A percentile compares a stretch with the other conserved stretches of the same genome.
Conservation (phyloP, 53 echinoderm and acorn worm genomes). For the Paracentrotus lividus region DNA sequence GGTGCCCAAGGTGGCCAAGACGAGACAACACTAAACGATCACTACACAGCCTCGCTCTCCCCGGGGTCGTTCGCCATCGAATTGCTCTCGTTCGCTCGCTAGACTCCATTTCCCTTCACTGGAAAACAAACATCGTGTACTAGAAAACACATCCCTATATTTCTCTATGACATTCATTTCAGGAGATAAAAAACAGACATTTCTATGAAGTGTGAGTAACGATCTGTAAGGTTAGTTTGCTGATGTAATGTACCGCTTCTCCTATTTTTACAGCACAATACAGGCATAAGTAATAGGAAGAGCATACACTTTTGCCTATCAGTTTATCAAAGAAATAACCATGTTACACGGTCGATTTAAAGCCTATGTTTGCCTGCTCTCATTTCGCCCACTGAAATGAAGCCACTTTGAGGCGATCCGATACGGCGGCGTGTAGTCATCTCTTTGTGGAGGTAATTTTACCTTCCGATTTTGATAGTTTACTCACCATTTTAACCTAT, state of each 20-base stretch:
- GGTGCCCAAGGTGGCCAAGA: constrained; percentile 46
- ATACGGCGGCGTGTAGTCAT: constrained; percentile 57
- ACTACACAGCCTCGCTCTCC: constrained; percentile 49
- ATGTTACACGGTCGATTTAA: constrained; percentile 58
- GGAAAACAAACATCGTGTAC: constrained; percentile 53
- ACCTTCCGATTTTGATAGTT: constrained; percentile 66
- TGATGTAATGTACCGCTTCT: constrained; percentile 59
- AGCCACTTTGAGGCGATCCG: constrained; percentile 60
- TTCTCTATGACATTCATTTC: constrained; percentile 36
- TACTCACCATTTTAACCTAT: constrained; percentile 59
- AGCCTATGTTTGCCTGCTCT: constrained; percentile 59
- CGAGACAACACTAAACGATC: constrained; percentile 42
- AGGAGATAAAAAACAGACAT: background rate
- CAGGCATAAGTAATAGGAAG: constrained; percentile 61
- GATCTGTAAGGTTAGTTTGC: constrained; percentile 54
- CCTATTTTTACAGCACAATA: constrained; percentile 58
- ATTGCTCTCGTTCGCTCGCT: constrained; percentile 35
- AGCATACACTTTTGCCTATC: constrained; percentile 53
- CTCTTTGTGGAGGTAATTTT: constrained; percentile 58
- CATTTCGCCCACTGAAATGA: constrained; percentile 43
- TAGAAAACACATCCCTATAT: background rate
- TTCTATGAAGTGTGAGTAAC: constrained; percentile 52
- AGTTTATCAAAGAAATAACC: constrained; percentile 34
- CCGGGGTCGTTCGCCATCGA: constrained; percentile 56
- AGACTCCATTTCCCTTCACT: background rate